Evolutionary conservation across 1,140 invertebrate species (phyloP).

Genomic region (Harlomillsia oculata): DNA sequence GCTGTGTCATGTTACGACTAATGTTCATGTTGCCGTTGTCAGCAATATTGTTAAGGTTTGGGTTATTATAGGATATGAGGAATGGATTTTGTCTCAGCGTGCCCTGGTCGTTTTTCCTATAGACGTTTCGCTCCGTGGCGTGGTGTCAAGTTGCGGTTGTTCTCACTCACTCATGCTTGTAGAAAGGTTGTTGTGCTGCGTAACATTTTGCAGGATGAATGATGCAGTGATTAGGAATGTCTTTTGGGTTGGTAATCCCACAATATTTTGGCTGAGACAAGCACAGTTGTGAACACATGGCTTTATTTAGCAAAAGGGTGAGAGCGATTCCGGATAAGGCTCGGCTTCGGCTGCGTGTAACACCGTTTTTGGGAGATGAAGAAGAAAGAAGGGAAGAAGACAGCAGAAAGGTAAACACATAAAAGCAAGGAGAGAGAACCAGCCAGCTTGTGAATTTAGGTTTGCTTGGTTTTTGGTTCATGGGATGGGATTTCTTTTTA

Average conservation of each 20-base stretch:
- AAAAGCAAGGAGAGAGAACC: constrained; percentile 7
- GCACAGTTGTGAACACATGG: constrained; percentile 34
- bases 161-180: too few species aligned
- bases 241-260: constrained; percentile 32
- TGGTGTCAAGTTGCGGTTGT: too few species aligned
- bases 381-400: neutral
- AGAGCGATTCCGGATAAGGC: too few species aligned
- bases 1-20: too few species aligned
- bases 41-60: too few species aligned
- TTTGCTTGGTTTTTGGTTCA: neutral
- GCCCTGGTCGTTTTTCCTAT: too few species aligned
- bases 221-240: constrained; percentile 19
- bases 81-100: too few species aligned
- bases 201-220: constrained; percentile 18
- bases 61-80: too few species aligned
- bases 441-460: constrained; percentile 2
- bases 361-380: neutral
- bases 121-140: too few species aligned
- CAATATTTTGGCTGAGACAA: constrained; percentile 34
- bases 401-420: constrained; percentile 9
- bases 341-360: too few species aligned
- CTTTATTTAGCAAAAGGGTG: constrained; percentile 16
- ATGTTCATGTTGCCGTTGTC: too few species aligned
- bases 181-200: constrained; percentile 13
- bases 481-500: constrained; percentile 11